Evolutionary conservation across 2,113 vertebrate species (phyloP), one percentile per base, ranked within the genome.

Genomic region (Balaeniceps rex): DNA sequence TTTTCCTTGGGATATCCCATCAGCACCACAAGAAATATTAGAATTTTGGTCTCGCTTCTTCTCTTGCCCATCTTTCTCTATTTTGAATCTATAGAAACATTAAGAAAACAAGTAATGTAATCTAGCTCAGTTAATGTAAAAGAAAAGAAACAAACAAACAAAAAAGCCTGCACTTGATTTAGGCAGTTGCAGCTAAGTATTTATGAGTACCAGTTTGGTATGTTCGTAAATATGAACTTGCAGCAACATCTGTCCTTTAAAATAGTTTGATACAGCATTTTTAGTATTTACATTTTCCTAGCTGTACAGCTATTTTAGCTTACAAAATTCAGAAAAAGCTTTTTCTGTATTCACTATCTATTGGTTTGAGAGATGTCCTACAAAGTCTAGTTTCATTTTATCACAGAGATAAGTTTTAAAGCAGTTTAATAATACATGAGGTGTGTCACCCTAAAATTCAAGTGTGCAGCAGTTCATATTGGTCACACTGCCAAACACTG

Each of bases 11-110:
- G 91, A 85, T 64, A 31, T 75, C 85, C 84, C 88, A 87, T 11
- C 25, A 75, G 55, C 7, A 9, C 26, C 40, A 25, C 60, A 92
- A 51, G 74, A 94, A 96, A 74, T 65, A 46, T 2, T 7, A 88
- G 64, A 95, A 78, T 18, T 94, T 80, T 23, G 87, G 77, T 97
- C 88, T 87, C 9, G 51, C 88, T 92, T 98, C 86, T 93, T 97
- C 66, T 89, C 87, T 55, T 36, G 79, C 15, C n/a, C 13, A 10
- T 84, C 65, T 46, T 94, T 82, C 70, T 87, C 69, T 80, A 51
- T 8, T 96, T 91, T 94, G 28, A 71, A 91, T 52, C 98, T 98
- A 92, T 7, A 93, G n/a, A 97, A 95, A 65, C 8, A 81, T 75
- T n/a, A 31, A 92, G 1, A 2, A 96, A 74, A 74, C 46, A 90